Conservation (phyloP, 2,797 vertebrate species). For the Pseudochaenichthys georgianus region DNA sequence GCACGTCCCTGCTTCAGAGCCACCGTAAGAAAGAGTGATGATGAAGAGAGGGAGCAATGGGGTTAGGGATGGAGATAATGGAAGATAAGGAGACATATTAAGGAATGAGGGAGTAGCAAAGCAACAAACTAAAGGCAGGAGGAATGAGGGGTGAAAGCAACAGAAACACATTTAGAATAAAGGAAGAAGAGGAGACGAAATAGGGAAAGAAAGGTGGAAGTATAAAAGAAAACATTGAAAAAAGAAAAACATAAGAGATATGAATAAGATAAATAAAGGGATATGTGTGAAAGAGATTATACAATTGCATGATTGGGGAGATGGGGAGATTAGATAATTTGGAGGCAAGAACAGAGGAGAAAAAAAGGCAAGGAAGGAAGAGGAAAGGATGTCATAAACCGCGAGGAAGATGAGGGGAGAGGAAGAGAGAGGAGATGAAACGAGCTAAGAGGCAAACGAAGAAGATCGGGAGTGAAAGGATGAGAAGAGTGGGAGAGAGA, state of each 20-base stretch:
- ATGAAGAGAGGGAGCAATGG: background rate
- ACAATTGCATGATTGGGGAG: background rate
- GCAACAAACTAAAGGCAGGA: no score
- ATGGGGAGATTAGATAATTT: background rate
- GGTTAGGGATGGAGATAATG: no score
- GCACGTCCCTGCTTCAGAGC: no score
- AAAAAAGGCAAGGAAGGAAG: background rate
- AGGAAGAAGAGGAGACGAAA: background rate
- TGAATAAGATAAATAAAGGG: no score
- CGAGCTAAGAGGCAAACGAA: slow-evolving; percentile 6
- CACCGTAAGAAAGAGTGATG: background rate
- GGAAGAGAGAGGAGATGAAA: background rate
- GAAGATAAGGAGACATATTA: background rate
- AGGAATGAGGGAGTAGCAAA: background rate
- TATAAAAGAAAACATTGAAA: background rate
- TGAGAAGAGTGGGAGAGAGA: slow-evolving; percentile 28
- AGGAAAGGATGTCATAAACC: background rate
- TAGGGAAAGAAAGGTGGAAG: background rate
- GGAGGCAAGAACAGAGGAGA: background rate
- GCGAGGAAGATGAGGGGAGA: background rate
- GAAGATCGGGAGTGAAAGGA: slow-evolving; percentile 12
- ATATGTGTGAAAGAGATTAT: background rate
- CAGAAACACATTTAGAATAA: no score
- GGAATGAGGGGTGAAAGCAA: no score
- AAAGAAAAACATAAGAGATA: background rate